Evolutionary conservation across 2,797 vertebrate species (phyloP).

Genomic region (Pangasius sanitwongsei): DNA sequence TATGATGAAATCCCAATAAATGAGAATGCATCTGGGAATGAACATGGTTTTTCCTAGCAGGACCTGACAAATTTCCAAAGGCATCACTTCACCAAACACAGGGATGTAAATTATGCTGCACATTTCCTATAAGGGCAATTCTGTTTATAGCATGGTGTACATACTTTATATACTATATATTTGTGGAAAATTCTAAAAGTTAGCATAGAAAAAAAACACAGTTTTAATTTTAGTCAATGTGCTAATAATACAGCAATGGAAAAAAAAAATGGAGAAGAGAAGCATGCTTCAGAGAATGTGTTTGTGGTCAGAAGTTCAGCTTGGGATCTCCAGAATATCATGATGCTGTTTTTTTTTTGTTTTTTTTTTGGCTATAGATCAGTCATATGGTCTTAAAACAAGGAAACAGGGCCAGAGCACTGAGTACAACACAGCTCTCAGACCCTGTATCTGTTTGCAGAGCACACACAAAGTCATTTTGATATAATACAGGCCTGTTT

Average conservation of each 20-base stretch:
- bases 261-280: neutral
- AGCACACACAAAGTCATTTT: neutral
- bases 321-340: constrained; percentile 3
- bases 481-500: constrained; percentile 13
- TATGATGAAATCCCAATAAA: constrained; percentile 48
- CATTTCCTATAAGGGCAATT: neutral
- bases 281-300: constrained; percentile 3
- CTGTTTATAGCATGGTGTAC: neutral
- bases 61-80: constrained; percentile 56
- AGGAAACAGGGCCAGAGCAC: neutral
- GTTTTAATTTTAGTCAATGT: constrained; percentile 44
- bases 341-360: neutral
- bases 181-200: neutral
- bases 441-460: constrained; percentile 4
- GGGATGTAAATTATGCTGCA: constrained; percentile 15
- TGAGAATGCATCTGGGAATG: constrained; percentile 55
- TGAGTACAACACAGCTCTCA: neutral
- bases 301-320: constrained; percentile 2
- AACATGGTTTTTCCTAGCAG: constrained; percentile 60
- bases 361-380: neutral
- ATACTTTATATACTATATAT: neutral
- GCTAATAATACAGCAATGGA: constrained; percentile 38
- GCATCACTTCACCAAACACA: constrained; percentile 47
- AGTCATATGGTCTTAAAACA: neutral
- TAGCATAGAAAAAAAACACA: constrained; percentile 38